These are phyloP conservation scores for Carcharodon carcharias DNA, from an alignment of 2,797 vertebrate genomes.

Conservation along the genomic window DNA sequence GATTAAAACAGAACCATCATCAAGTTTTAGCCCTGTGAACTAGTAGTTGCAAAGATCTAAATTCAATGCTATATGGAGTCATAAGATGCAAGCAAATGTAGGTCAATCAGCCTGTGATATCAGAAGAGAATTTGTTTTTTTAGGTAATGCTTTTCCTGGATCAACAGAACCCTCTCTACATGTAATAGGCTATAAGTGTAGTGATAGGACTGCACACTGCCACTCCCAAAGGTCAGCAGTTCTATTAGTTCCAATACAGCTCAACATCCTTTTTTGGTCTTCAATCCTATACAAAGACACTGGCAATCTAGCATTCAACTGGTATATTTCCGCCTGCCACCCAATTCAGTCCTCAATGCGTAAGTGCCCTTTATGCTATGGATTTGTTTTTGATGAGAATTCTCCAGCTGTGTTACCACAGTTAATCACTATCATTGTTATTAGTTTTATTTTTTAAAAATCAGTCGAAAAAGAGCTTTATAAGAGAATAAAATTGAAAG, in stretches of 20 bases:
- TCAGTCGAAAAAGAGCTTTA: not conserved
- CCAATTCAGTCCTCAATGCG: not conserved
- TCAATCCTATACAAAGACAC: not conserved
- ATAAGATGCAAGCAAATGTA: not conserved
- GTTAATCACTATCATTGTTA: not conserved
- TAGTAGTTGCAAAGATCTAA: not conserved
- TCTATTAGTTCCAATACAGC: not conserved
- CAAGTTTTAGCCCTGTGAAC: not conserved
- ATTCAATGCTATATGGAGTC: not conserved
- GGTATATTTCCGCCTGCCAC: not conserved
- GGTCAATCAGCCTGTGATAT: not conserved
- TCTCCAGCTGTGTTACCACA: not conserved
- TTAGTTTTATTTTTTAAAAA: not conserved
- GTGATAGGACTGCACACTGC: not conserved
- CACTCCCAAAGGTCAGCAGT: not conserved
- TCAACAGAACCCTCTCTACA: not conserved
- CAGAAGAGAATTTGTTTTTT: not conserved
- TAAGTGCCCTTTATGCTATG: not conserved
- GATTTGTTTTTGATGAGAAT: not conserved
- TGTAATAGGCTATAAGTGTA: not conserved
- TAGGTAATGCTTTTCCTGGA: not conserved
- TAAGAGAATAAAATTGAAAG: not conserved
- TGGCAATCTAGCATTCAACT: not conserved
- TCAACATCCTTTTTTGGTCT: not conserved
- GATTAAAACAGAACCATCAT: not conserved